These are phyloP conservation scores for Heliopora coerulea DNA, from an alignment of 92 coral and sea anemone genomes.

Conservation along the genomic window DNA sequence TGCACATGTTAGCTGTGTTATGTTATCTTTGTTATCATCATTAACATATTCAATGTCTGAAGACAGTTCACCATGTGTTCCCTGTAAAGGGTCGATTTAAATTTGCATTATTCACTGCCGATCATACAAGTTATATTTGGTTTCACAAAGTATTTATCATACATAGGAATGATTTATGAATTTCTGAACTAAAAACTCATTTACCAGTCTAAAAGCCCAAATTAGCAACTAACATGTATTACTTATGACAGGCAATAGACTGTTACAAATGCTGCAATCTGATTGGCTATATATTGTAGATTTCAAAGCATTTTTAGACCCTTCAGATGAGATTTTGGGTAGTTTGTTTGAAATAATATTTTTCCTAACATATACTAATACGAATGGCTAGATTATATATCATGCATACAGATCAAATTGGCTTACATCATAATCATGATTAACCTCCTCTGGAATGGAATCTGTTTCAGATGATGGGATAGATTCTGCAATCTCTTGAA, in stretches of 20 bases:
- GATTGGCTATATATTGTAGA: too few relatives aligned
- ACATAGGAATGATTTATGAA: background rate
- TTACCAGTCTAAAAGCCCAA: background rate
- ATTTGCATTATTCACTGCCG: background rate
- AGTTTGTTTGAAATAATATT: background rate
- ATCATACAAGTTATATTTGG: background rate
- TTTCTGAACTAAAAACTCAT: background rate
- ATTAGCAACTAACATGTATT: background rate
- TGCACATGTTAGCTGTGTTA: conserved; percentile 43
- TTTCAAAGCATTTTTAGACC: too few relatives aligned
- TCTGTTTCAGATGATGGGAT: conserved; percentile 5
- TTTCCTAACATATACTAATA: background rate
- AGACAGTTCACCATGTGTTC: conserved; percentile 14
- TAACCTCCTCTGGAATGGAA: background rate
- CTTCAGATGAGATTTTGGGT: too few relatives aligned
- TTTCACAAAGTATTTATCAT: background rate
- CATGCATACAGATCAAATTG: background rate
- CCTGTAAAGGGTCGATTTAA: conserved; percentile 5
- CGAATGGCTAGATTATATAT: background rate
- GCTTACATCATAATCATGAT: conserved; percentile 2
- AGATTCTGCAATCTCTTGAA: conserved; percentile 16
- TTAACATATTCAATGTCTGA: conserved; percentile 12
- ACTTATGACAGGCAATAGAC: too few relatives aligned
- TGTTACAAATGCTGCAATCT: too few relatives aligned
- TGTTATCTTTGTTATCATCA: conserved; percentile 10